These are phyloP conservation scores for Amblyjoppa fuscipennis DNA, from an alignment of 2,888 invertebrate species.

Conservation along the genomic window DNA sequence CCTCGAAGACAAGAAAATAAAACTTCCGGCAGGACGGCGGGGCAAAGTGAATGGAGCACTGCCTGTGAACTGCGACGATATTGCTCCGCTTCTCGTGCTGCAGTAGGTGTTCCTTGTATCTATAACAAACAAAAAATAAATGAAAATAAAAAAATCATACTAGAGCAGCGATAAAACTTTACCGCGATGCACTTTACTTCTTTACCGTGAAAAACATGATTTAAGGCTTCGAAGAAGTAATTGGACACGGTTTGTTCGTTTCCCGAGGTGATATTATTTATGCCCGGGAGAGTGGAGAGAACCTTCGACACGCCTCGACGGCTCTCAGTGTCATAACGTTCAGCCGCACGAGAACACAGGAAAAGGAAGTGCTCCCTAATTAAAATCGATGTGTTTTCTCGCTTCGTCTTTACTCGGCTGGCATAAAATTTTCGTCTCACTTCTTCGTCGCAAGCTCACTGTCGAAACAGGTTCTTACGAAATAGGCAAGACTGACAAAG, in stretches of 20 bases:
- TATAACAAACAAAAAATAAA: too few relatives aligned
- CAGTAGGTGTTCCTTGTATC: too few relatives aligned
- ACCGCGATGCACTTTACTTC: constrained; percentile 44
- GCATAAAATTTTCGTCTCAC: not conserved
- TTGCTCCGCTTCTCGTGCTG: too few relatives aligned
- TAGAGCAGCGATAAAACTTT: constrained; percentile 1
- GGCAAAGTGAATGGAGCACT: too few relatives aligned
- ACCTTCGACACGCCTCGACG: constrained; percentile 65
- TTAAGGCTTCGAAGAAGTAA: constrained; percentile 64
- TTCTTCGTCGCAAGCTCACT: not conserved
- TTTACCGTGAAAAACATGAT: constrained; percentile 44
- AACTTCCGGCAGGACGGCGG: too few relatives aligned
- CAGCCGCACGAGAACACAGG: constrained; percentile 27
- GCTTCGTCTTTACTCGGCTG: not conserved
- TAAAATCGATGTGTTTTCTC: constrained; percentile 51
- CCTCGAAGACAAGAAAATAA: too few relatives aligned
- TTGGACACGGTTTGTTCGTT: constrained; percentile 68
- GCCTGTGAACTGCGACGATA: too few relatives aligned
- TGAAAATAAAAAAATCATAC: constrained; percentile 17
- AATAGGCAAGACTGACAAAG: not conserved
- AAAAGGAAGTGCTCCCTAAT: constrained; percentile 46
- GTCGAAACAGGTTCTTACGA: not conserved
- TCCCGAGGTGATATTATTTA: constrained; percentile 62
- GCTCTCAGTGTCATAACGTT: constrained; percentile 62
- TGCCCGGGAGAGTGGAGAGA: constrained; percentile 37